Percentiles rank a stretch among this genome's conserved stretches.
Evolutionary conservation across 1,140 invertebrate species (phyloP).

Genomic region (Cotesia typhae): DNA sequence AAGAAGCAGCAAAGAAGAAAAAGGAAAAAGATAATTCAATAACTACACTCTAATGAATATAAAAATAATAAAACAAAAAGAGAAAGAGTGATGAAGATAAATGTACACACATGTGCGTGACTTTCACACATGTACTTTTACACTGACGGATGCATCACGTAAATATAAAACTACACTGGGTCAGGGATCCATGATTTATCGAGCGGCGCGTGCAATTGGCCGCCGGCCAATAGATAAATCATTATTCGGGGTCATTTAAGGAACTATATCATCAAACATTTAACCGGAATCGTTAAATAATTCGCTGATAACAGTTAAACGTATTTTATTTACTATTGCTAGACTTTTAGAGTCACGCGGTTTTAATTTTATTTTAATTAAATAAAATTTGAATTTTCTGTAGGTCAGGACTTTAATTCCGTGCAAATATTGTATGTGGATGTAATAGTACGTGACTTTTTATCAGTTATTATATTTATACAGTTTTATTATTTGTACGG

Average conservation of each 20-base stretch:
- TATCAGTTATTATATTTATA: neutral
- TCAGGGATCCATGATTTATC: slow-evolving; percentile 66
- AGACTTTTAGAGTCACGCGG: too few species aligned
- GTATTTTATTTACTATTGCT: too few species aligned
- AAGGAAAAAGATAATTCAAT: neutral
- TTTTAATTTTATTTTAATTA: too few species aligned
- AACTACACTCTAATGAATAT: neutral
- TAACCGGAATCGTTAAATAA: neutral
- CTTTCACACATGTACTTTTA: slow-evolving; percentile 24
- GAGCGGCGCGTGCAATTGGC: slow-evolving; percentile 59
- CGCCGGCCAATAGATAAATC: slow-evolving; percentile 55
- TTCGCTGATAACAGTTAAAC: too few species aligned
- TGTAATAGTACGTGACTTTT: neutral
- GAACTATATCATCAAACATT: neutral
- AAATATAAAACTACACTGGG: slow-evolving; percentile 66
- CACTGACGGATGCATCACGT: slow-evolving; percentile 35
- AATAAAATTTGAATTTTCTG: too few species aligned
- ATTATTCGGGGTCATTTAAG: slow-evolving; percentile 9
- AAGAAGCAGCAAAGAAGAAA: too few species aligned
- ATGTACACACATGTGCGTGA: slow-evolving; percentile 33
- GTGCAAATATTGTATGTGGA: too few species aligned
- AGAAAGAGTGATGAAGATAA: slow-evolving; percentile 17
- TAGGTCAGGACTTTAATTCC: too few species aligned
- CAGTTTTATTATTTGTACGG: neutral
- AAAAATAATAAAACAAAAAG: neutral